Base-by-base conservation (phyloP, 2,888 invertebrate species). In the Rosalia funebris region DNA sequence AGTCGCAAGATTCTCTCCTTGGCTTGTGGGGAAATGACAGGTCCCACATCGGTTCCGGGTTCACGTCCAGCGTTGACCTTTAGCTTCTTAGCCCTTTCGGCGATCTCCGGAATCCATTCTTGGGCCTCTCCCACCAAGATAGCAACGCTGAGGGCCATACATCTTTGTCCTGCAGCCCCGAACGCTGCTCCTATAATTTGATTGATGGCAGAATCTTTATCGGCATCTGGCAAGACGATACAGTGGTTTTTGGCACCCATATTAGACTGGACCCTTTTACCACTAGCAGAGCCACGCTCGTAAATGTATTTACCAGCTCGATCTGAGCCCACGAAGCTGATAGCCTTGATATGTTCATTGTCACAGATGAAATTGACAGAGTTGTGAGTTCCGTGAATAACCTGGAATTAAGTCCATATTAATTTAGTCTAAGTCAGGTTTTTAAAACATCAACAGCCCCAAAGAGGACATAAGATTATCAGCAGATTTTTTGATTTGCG, bases 161-260 rank as follows among this genome's bases (percentile, higher is more conserved):
- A 99, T 37, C 99, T 87, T 82, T 99, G 99, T 5, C 99, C 99
- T 37, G 99, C 99, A 4, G 99, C 99, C 0, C 99, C 99, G 82
- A 99, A 99, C 0, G 97, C 98, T 0, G 99, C 99, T 0, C 98
- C 82, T 11, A 71, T 64, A n/a, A 76, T 44, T 37, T 97, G 96
- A 78, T 98, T 98, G 25, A 99, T 84, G 0, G 96, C 95, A 75
- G 95, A 91, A 75, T 96, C 96, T 81, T 98, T 98, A 83, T 98
- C 97, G 0, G 98, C 98, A 82, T 99, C 99, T 1, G 96, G 92
- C 88, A 99, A 88, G 36, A 99, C 88, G 10, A 99, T 91, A 37
- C 98, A 98, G 81, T 99, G 99, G 82, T 99, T 99, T 83, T 99
- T 99, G 2, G 99, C 99, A 9, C 98, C 98, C 96, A 99, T 96